Conservation (phyloP, 2,113 vertebrate genomes). For the Promerops cafer region DNA sequence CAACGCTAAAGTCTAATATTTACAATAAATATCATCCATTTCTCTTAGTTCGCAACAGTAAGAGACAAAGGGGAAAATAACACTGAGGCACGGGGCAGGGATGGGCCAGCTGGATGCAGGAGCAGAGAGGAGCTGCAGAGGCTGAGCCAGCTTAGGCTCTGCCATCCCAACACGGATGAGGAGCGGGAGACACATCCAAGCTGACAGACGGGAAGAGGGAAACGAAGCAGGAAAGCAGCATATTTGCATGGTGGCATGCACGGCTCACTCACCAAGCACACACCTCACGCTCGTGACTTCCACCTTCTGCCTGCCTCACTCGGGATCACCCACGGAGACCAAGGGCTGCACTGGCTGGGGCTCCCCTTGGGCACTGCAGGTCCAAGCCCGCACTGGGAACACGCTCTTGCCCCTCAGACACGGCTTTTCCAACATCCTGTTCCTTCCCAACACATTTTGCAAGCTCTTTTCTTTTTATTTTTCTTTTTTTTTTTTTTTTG, state of each 20-base stretch:
- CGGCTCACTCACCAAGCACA: neutral
- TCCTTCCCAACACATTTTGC: neutral
- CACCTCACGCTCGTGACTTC: neutral
- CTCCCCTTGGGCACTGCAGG: accelerated
- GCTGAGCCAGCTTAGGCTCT: neutral
- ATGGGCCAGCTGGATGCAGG: neutral
- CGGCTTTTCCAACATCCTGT: neutral
- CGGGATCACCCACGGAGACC: accelerated
- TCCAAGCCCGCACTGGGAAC: accelerated
- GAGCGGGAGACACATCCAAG: neutral
- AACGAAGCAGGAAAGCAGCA: neutral
- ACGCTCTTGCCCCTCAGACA: neutral
- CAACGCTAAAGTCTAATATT: constrained; percentile 55
- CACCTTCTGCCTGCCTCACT: neutral
- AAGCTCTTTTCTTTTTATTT: neutral
- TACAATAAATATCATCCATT: constrained; percentile 69
- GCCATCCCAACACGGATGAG: neutral
- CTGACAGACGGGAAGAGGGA: neutral
- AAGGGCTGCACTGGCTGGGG: neutral
- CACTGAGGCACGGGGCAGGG: neutral
- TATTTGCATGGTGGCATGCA: neutral
- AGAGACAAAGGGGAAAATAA: constrained; percentile 36
- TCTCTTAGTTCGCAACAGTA: constrained; percentile 41
- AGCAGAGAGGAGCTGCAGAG: neutral
- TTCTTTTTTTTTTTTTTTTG: neutral